Conservation (phyloP, 35 echinoderm and acorn worm genomes). For the Antedon bifida region DNA sequence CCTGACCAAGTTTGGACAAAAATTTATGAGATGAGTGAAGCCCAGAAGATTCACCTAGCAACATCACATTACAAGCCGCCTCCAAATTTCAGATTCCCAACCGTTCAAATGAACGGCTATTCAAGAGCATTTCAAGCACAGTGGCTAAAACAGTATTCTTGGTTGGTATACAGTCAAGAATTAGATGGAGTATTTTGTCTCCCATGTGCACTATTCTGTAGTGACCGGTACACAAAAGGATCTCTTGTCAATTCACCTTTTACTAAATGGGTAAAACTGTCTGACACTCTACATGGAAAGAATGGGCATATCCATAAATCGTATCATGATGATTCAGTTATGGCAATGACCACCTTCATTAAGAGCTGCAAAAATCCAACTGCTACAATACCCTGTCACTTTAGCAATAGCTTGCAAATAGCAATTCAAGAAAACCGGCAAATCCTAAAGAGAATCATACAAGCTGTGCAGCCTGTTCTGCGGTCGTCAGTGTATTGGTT, state of each 20-base stretch:
- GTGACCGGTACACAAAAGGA: background rate
- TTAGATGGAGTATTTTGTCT: slow-evolving; percentile 11
- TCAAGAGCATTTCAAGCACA: background rate
- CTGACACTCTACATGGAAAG: background rate
- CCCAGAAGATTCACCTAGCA: background rate
- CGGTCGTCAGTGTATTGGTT: too few species aligned
- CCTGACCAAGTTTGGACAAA: background rate
- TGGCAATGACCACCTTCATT: background rate
- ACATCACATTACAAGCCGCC: background rate
- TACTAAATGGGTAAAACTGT: background rate
- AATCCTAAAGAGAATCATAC: too few species aligned
- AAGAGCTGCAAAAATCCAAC: background rate
- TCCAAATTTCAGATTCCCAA: background rate
- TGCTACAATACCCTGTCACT: too few species aligned
- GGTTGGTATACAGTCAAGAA: slow-evolving; percentile 9
- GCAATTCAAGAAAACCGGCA: too few species aligned
- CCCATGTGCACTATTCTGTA: slow-evolving; percentile 6
- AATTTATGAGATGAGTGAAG: background rate
- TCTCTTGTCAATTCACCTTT: slow-evolving; percentile 11
- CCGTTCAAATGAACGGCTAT: background rate
- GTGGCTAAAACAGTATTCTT: background rate
- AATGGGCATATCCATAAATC: background rate
- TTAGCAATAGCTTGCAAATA: too few species aligned
- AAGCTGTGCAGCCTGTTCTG: too few species aligned
- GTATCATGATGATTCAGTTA: background rate